These are phyloP conservation scores for Sebastes hubbsi DNA, from an alignment of 2,797 vertebrate species.

Conservation along the genomic window DNA sequence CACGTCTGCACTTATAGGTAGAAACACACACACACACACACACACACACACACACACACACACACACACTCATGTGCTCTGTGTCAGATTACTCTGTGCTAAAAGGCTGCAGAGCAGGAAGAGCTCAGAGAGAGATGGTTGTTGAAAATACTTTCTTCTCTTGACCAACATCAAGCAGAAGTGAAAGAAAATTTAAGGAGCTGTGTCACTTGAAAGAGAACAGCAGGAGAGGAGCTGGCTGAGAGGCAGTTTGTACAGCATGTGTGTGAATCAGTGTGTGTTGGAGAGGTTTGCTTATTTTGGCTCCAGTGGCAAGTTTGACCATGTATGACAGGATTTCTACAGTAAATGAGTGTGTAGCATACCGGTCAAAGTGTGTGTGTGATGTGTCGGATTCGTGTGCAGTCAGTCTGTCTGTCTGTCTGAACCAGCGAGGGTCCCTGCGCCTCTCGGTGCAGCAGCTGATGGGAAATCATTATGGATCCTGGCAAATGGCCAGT, in stretches of 20 bases:
- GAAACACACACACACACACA: not conserved
- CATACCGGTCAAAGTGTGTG: not conserved
- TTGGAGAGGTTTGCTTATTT: slow-evolving; percentile 7
- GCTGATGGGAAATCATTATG: slow-evolving; percentile 83
- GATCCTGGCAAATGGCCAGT: slow-evolving; percentile 82
- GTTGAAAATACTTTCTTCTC: slow-evolving; percentile 17
- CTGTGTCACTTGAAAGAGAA: slow-evolving; percentile 3
- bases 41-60: not conserved
- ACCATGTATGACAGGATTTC: not conserved
- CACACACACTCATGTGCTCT: not conserved
- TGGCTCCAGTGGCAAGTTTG: not conserved
- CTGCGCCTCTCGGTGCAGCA: slow-evolving; percentile 53
- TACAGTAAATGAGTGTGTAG: not conserved
- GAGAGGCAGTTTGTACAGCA: not conserved
- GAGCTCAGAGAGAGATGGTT: not conserved
- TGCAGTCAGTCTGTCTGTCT: not conserved
- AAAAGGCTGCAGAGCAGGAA: slow-evolving; percentile 18
- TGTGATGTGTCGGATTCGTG: slow-evolving; percentile 16
- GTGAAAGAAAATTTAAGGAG: slow-evolving; percentile 5
- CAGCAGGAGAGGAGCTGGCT: slow-evolving; percentile 10
- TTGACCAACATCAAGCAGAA: slow-evolving; percentile 28
- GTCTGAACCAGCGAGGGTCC: slow-evolving; percentile 40
- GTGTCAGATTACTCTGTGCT: slow-evolving; percentile 15
- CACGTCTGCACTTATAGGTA: slow-evolving; percentile 9
- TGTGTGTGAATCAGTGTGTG: not conserved